These are phyloP conservation scores for Micropoecilia bifurca DNA, from an alignment of 2,797 vertebrate species.

Conservation along the genomic window DNA sequence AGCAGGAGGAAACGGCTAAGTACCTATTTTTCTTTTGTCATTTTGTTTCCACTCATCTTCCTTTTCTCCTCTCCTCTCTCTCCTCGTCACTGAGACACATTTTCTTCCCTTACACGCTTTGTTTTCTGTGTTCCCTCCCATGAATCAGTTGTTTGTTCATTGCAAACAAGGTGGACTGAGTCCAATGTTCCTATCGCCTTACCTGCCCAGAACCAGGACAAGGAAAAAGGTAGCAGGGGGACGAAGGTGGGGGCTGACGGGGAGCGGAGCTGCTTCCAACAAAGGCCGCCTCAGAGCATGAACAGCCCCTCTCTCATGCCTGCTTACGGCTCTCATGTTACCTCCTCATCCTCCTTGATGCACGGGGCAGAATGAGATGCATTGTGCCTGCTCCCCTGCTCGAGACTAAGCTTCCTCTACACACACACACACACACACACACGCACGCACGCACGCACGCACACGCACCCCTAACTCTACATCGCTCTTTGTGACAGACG, in stretches of 20 bases:
- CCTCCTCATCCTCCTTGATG: slow-evolving; percentile 54
- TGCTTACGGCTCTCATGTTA: slow-evolving; percentile 72
- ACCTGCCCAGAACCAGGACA: slow-evolving; percentile 59
- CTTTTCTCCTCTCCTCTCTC: neutral
- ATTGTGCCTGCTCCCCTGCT: slow-evolving; percentile 70
- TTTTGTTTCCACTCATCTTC: slow-evolving; percentile 2
- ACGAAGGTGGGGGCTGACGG: slow-evolving; percentile 25
- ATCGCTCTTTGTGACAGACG: neutral
- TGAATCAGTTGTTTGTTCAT: slow-evolving; percentile 58
- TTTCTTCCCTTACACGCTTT: slow-evolving; percentile 16
- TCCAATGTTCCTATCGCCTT: slow-evolving; percentile 67
- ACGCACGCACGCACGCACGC: neutral
- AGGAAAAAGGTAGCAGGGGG: slow-evolving; percentile 31
- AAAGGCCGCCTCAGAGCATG: slow-evolving; percentile 65
- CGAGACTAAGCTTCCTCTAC: slow-evolving; percentile 53
- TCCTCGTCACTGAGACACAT: neutral
- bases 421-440: slow-evolving; percentile 2
- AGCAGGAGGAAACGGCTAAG: neutral
- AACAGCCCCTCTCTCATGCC: slow-evolving; percentile 55
- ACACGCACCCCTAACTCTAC: slow-evolving; percentile 17
- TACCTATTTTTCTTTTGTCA: neutral
- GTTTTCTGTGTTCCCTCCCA: slow-evolving; percentile 27
- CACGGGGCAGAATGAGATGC: slow-evolving; percentile 72
- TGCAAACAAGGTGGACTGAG: slow-evolving; percentile 42
- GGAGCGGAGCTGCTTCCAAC: slow-evolving; percentile 51